These are phyloP conservation scores for Resseliella maxima DNA, from an alignment of 2,888 invertebrate species.

Conservation along the genomic window DNA sequence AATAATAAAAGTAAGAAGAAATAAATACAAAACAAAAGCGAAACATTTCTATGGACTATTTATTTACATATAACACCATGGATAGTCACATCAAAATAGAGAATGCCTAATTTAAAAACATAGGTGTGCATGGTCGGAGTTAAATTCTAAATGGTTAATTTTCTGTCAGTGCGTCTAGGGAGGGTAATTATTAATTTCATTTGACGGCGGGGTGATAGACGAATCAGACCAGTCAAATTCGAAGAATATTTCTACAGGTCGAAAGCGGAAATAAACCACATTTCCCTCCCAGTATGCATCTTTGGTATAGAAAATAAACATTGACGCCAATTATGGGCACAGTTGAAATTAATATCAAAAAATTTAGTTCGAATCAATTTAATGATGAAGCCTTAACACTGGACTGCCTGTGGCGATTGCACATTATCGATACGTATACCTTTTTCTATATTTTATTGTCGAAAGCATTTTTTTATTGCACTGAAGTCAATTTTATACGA, in stretches of 20 bases:
- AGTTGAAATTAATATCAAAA: conserved; percentile 20
- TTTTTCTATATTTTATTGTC: not conserved
- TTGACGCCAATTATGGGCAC: conserved; percentile 19
- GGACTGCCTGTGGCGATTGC: not conserved
- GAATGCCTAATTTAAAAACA: too few species aligned
- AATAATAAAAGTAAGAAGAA: too few species aligned
- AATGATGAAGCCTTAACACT: not conserved
- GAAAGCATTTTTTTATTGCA: not conserved
- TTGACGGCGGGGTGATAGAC: not conserved
- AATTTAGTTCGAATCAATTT: not conserved
- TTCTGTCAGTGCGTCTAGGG: too few species aligned
- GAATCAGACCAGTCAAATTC: too few species aligned
- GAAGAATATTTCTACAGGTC: too few species aligned
- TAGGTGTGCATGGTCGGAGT: too few species aligned
- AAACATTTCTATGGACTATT: not conserved
- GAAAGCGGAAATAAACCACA: too few species aligned
- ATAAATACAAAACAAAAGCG: not conserved
- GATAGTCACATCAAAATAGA: not conserved
- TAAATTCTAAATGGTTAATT: too few species aligned
- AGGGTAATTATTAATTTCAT: not conserved
- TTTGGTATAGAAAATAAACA: not conserved
- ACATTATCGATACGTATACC: not conserved
- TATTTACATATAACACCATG: not conserved
- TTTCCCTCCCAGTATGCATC: too few species aligned
- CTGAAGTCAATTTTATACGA: conserved; percentile 15